These are phyloP conservation scores for Sphenodon punctatus DNA, from an alignment of 2,797 vertebrate species.

Conservation along the genomic window DNA sequence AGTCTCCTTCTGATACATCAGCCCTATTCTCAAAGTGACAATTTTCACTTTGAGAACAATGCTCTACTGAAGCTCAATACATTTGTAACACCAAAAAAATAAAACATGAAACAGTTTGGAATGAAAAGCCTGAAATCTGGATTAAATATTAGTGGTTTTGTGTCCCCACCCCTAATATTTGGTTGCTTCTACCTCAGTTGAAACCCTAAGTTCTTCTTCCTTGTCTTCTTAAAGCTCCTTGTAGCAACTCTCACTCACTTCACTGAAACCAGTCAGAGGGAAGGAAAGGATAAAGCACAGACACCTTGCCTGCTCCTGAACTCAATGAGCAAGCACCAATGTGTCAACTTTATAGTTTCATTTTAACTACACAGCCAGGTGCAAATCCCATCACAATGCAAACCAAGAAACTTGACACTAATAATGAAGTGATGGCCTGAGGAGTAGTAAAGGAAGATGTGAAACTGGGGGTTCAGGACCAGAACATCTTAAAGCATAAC, in stretches of 20 bases:
- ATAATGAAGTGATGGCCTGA: neutral
- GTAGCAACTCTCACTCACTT: neutral
- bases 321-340: neutral
- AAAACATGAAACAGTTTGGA: neutral
- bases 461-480: neutral
- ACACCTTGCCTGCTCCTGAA: neutral
- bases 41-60: constrained; percentile 31
- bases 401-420: fast-evolving
- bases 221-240: neutral
- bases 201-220: fast-evolving
- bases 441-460: fast-evolving
- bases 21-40: constrained; percentile 52
- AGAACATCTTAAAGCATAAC: fast-evolving
- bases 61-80: constrained; percentile 5
- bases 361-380: neutral
- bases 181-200: neutral
- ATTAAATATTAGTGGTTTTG: too few species aligned
- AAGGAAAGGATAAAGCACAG: neutral
- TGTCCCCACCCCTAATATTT: constrained; percentile 20
- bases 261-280: neutral
- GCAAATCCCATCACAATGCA: neutral
- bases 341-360: neutral
- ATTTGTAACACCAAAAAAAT: neutral
- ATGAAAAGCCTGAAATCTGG: neutral
- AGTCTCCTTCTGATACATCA: constrained; percentile 55